These are phyloP conservation scores for Idris sp. DNA, from an alignment of 1,140 invertebrate species.

Conservation along the genomic window DNA sequence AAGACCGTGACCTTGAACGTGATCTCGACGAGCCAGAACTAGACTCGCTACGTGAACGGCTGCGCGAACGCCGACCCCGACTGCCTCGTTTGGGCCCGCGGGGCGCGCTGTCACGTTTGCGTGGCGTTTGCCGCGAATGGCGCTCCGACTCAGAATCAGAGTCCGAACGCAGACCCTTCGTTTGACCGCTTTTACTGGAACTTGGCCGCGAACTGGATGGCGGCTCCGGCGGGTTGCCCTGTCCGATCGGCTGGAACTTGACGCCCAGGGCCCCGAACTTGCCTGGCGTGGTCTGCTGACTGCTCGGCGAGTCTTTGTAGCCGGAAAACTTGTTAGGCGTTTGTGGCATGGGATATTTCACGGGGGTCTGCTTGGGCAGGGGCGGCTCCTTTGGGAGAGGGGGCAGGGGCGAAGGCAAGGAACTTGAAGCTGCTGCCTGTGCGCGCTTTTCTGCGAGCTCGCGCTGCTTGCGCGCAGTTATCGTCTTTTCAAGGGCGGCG, in stretches of 20 bases:
- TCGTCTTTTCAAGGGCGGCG: slow-evolving; percentile 71
- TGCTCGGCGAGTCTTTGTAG: slow-evolving; percentile 68
- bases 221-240: slow-evolving; percentile 69
- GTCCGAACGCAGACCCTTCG: slow-evolving; percentile 74
- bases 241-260: slow-evolving; percentile 76
- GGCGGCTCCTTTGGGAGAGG: slow-evolving; percentile 76
- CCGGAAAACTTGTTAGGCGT: slow-evolving; percentile 72
- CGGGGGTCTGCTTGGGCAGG: slow-evolving; percentile 72
- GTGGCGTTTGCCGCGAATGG: slow-evolving; percentile 64
- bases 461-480: slow-evolving; percentile 75
- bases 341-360: slow-evolving; percentile 74
- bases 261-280: slow-evolving; percentile 72
- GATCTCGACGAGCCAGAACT: slow-evolving; percentile 76
- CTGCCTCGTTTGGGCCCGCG: slow-evolving; percentile 53
- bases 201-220: slow-evolving; percentile 63
- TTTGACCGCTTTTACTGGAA: slow-evolving; percentile 64
- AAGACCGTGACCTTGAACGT: slow-evolving; percentile 77
- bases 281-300: slow-evolving; percentile 56
- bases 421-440: slow-evolving; percentile 62
- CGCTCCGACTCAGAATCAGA: slow-evolving; percentile 73
- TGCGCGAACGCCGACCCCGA: slow-evolving; percentile 74
- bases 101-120: slow-evolving; percentile 66
- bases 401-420: slow-evolving; percentile 76
- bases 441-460: slow-evolving; percentile 74
- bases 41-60: slow-evolving; percentile 79